Base-by-base conservation (phyloP, 2,797 vertebrate genomes). In the Platalea minor region DNA sequence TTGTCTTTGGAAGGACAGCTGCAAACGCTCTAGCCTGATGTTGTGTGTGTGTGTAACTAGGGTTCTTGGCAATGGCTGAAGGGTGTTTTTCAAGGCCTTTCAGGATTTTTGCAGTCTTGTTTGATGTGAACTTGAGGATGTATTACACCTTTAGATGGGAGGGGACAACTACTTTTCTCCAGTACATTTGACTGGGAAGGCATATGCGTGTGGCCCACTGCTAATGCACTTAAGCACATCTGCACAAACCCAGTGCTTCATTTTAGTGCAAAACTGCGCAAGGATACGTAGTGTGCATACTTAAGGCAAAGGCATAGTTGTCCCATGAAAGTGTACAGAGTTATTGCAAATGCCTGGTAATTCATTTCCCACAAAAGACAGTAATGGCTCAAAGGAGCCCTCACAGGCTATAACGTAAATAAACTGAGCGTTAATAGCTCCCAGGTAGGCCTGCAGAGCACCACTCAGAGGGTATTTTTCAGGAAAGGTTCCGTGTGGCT, bases 401-500 rank as follows among this genome's bases (percentile, higher is more conserved):
- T 91, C 72, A 54, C 72, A 85, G 86, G 86, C 81, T 88, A 54
- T 75, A 75, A 91, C 50, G 75, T 92, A 95, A 95, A 92, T 84
- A 96, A 91, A 92, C 60, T 20, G 64, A 48, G 43, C 48, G 51
- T 84, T 93, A 92, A 89, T 61, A 91, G 68, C 91, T 93, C 88
- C 87, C 75, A 78, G 69, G 43, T 15, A 94, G 61, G 31, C 79
- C 68, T 93, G 50, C 57, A 65, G 83, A 91, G 53, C 54, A 91
- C 50, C 75, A 63, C 61, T 69, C 1, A 10, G 81, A 85, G 78
- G 17, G 31, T 41, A 43, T 91, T 94, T 94, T 93, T 92, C 87
- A 83, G 35, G 43, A 88, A 51, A 81, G 50, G 51, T 91, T 96
- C 82, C 17, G 9, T 33, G 60, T 92, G 61, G 53, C 65, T 93